Base-by-base conservation (phyloP, 2,113 vertebrate genomes). In the Pseudolaguvia tuberculata region DNA sequence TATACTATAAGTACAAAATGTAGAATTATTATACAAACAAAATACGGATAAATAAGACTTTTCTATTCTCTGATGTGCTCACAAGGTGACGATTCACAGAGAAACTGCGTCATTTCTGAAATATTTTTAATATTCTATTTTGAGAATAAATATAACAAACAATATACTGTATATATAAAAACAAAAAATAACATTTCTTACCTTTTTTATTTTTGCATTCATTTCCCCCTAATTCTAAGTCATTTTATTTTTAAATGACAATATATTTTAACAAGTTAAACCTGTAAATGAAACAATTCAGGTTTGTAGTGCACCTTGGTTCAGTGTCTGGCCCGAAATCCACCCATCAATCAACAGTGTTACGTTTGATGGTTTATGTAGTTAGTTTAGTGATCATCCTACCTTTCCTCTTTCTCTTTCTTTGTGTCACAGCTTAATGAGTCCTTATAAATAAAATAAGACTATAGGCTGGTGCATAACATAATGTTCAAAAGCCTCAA, bases 381-480 rank as follows among this genome's bases (percentile, higher is more conserved):
- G n/a, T 21, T 35, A 45, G 50, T 62, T 62, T 35, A 51, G 42
- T 25, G 47, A 27, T 61, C 27, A 62, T 62, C 20, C 18, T 13
- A 2, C 20, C 29, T 23, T 62, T 62, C 27, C 31, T 6, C 6
- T 35, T 35, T 6, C 31, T 35, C 6, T 35, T 35, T 35, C 3
- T 42, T 42, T 6, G 1, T 53, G 42, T 74, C 11, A 45, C 72
- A 65, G 48, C 31, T 55, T 61, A 55, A n/a, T 66, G 45, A 55
- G 11, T 45, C 18, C 51, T 66, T 35, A 27, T 9, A 12, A 74
- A 55, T 27, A 7, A 35, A 39, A 42, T 62, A 63, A 73, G 20
- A 20, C 13, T 52, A 29, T n/a, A 15, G 45, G 21, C 11, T 23
- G 15, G 27, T 12, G 11, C 48, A 65, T 7, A 50, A 13, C 10